Base-by-base conservation (phyloP, 2,113 vertebrate species). In the Aphyosemion australe region DNA sequence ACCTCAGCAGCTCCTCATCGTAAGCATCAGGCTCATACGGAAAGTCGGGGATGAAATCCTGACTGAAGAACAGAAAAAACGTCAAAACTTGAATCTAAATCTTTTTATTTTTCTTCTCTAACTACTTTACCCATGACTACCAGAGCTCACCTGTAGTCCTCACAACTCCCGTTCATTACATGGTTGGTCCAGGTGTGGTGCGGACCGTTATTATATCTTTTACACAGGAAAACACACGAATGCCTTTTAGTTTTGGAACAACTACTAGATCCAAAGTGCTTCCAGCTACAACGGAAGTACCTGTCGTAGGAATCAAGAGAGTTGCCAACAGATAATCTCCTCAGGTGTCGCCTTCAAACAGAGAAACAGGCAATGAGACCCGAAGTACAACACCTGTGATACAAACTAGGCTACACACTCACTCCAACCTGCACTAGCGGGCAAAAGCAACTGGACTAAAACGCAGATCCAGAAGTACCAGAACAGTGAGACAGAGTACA, bases 231-330 rank as follows among this genome's bases (percentile, higher is more conserved):
- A 34, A 60, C 11, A 63, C 1, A 47, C 16, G 1, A 8, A 42
- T 57, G 26, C 26, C 26, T 7, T 62, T 6, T 47, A 39, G 26
- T 26, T 57, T 49, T 72, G 21, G 0, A 58, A 34, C 15, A 45
- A 18, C 16, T 39, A 66, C 41, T 14, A 18, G 10, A 43, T 14
- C 20, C 7, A 6, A 42, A 11, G 14, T 64, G 7, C 11, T 13
- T 13, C 26, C 5, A 26, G 15, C 6, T 37, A 0, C 52, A 39
- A 12, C n/a, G 31, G 10, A 7, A 50, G n/a, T 80, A 89, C 95
- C 94, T 95, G 90, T 94, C 94, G 39, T 91, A 84, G 69, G 89
- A 88, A 80, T 93, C 92, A 21, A 89, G 87, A 58, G 92, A 93
- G 80, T 83, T 91, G 79, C 88, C 84, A 73, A 90, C 84, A 88